Percentiles rank a stretch among this genome's conserved stretches.
Conservation (phyloP, 2,113 vertebrate genomes). For the Cynocephalus volans region DNA sequence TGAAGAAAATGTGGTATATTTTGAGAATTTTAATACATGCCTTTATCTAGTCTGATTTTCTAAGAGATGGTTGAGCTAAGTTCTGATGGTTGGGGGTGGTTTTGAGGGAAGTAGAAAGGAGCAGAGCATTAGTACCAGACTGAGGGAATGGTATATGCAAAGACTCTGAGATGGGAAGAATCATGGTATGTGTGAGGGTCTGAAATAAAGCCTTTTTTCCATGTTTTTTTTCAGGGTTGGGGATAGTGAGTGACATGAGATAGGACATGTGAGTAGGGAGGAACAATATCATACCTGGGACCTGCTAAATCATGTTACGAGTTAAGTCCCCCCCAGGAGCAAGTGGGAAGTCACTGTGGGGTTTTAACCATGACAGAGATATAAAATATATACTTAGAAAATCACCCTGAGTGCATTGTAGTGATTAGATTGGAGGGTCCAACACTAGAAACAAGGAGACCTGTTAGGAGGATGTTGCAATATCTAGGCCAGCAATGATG, state of each 20-base stretch:
- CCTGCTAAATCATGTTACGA: slow-evolving; percentile 15
- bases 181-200: not conserved
- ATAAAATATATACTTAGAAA: not conserved
- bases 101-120: not conserved
- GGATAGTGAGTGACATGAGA: not conserved
- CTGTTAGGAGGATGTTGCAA: not conserved
- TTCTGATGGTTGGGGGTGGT: not conserved
- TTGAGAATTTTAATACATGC: slow-evolving; percentile 12
- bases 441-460: not conserved
- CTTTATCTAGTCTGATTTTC: slow-evolving; percentile 33
- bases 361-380: not conserved
- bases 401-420: slow-evolving; percentile 10
- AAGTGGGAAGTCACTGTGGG: not conserved
- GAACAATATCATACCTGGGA: not conserved
- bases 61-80: not conserved
- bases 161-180: not conserved
- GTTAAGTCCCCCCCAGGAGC: not conserved
- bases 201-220: not conserved
- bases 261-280: not conserved
- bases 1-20: slow-evolving; percentile 21
- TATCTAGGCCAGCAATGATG: not conserved
- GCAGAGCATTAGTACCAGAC: not conserved
- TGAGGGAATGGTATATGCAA: not conserved
- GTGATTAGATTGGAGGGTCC: not conserved
- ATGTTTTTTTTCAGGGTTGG: not conserved